Percentiles rank a stretch among this genome's conserved stretches.
These are phyloP conservation scores for Dicycla oo DNA, from an alignment of 2,888 invertebrate genomes.

Conservation along the genomic window DNA sequence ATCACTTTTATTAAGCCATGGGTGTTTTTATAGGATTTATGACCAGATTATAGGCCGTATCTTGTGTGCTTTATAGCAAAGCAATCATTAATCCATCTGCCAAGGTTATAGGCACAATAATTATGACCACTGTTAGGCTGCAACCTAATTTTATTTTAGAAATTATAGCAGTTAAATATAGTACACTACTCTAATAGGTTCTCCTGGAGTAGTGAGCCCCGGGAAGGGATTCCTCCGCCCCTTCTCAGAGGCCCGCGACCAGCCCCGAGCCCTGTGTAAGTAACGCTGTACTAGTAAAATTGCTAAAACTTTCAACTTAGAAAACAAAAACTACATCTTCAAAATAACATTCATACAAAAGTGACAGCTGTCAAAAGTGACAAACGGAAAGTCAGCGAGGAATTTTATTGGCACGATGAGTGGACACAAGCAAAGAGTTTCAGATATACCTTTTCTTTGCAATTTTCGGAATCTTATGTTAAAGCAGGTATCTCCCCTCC, in stretches of 20 bases:
- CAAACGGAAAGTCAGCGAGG: not conserved
- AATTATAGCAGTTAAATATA: constrained; percentile 17
- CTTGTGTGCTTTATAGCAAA: not conserved
- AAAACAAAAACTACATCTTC: constrained; percentile 22
- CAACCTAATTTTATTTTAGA: not conserved
- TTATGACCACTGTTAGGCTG: not conserved
- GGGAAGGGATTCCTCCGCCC: not conserved
- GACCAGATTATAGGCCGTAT: not conserved
- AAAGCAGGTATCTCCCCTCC: no score
- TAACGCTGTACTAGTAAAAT: constrained; percentile 45
- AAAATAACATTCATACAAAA: constrained; percentile 40
- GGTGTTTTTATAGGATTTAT: not conserved
- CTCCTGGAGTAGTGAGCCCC: not conserved
- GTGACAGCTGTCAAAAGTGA: constrained; percentile 29
- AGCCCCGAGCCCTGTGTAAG: constrained; percentile 25
- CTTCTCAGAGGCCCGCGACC: constrained; percentile 1
- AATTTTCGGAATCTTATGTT: not conserved
- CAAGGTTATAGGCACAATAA: not conserved
- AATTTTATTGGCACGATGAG: not conserved
- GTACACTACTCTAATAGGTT: constrained; percentile 33
- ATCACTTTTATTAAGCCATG: not conserved
- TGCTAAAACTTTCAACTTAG: constrained; percentile 28
- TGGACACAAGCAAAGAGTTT: constrained; percentile 24
- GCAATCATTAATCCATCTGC: not conserved
- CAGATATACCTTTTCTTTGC: not conserved